Evolutionary conservation across 2,888 invertebrate genomes (phyloP), one percentile per base, ranked within the genome.

Genomic region (Apantesis nais): DNA sequence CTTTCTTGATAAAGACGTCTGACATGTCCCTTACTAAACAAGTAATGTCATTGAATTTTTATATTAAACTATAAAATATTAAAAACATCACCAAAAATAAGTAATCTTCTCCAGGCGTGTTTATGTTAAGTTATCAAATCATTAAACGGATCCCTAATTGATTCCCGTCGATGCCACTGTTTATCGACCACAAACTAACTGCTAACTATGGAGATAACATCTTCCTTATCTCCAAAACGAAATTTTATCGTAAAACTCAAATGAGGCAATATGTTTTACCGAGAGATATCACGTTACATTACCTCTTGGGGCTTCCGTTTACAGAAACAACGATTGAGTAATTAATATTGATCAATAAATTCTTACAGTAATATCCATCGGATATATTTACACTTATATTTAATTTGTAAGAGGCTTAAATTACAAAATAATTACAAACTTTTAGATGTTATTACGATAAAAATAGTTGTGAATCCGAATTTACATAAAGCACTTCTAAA

Each of bases 401-500:
- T 75, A 77, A 80, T 77, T 75, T 77, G 64, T 75, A 72, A 72
- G 63, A 78, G 67, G 74, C 63, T 80, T 77, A 62, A 71, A 73
- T 80, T 80, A 80, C 81, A 78, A 74, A 82, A 77, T 82, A 81
- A 80, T 82, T 78, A 81, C 19, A 72, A 74, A 77, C 61, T 73
- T 77, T 77, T 71, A 72, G 75, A 81, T 76, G 70, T 75, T 72
- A 48, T 72, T 70, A 67, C 62, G 72, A 81, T 82, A 78, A 82
- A 80, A 77, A 70, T 77, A 55, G 67, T 68, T 73, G 71, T 64
- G 79, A 67, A 68, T 71, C 31, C 19, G 55, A 72, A 81, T 81
- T 81, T 67, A 81, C 75, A 77, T 81, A 81, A 78, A 74, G 73
- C 78, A 76, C 71, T 48, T 74, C 25, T 19, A 72, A 75, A 73